Evolutionary conservation across 2,888 invertebrate species (phyloP), one percentile per base, ranked within the genome.

Genomic region (Neoscelio sp.): DNA sequence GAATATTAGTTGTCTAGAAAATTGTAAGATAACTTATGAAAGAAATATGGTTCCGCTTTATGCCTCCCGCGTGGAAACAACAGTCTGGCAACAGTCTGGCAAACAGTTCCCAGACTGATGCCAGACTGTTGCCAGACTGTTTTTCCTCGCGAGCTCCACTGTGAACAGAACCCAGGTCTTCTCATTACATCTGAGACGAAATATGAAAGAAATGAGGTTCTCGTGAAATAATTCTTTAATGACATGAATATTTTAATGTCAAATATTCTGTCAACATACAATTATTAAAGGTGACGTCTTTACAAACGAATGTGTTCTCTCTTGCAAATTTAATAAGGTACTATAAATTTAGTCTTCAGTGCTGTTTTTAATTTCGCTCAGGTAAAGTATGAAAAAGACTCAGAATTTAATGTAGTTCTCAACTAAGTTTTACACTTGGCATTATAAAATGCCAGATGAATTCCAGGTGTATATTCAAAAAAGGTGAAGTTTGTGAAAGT

Each of bases 291-390:
- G 20, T 20, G 54, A 38, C 38, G n/a, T 8, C 30, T 60, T 17
- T n/a, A 33, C 18, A 20, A 58, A 44, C 6, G 20, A 44, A 30
- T 46, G 13, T 20, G n/a, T 30, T 44, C 15, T 13, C 26, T 60
- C 30, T 30, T 46, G 17, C 13, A 33, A 46, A 46, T 46, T 60
- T 60, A 60, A 60, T 60, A 60, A 60, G 46, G 30, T 46, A 40
- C 44, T 33, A 46, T 46, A 60, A 44, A 44, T 60, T 60, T 28
- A 18, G 30, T 60, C 23, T 15, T 42, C n/a, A 28, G 28, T 8
- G 42, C 44, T 40, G 44, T 60, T 62, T 62, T 62, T 62, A 62
- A 62, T 62, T 62, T 48, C 23, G 46, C 20, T 17, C 2, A 15
- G 48, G 38, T 23, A 62, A 48, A 48, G 26, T 20, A 38, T 33